Conservation (phyloP, 2,888 invertebrate species). For the Drosophila algonquin region DNA sequence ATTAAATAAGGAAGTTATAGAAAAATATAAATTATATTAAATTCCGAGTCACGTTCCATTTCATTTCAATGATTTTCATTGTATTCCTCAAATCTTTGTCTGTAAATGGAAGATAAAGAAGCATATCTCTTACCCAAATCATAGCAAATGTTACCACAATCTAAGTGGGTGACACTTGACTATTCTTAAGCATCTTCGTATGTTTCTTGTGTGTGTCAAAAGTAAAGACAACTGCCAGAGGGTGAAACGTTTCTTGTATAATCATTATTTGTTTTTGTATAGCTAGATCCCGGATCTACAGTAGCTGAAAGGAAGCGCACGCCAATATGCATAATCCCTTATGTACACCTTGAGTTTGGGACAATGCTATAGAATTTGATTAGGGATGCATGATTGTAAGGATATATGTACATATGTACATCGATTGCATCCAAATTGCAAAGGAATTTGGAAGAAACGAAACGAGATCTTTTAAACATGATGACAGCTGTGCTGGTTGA, state of each 20-base stretch:
- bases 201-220: background rate
- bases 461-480: conserved; percentile 36
- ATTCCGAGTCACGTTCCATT: background rate
- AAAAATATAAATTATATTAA: background rate
- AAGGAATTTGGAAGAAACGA: conserved; percentile 47
- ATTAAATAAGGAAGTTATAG: background rate
- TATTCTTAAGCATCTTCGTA: conserved; percentile 30
- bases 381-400: conserved; percentile 36
- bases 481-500: conserved; percentile 36
- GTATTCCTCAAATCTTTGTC: background rate
- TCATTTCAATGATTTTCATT: background rate
- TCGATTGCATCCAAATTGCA: conserved; percentile 66
- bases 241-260: conserved; percentile 55
- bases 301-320: conserved; percentile 45
- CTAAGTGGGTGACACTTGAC: conserved; percentile 66
- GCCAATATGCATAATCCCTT: conserved; percentile 69
- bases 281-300: conserved; percentile 51
- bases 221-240: background rate
- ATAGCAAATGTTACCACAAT: conserved; percentile 37
- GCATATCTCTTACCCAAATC: background rate
- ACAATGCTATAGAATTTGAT: conserved; percentile 56
- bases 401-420: conserved; percentile 15
- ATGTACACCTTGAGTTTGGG: conserved; percentile 54
- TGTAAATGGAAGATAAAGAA: background rate
- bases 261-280: conserved; percentile 51